Base-by-base conservation (phyloP, 2,888 invertebrate genomes). In the Elegia similella region DNA sequence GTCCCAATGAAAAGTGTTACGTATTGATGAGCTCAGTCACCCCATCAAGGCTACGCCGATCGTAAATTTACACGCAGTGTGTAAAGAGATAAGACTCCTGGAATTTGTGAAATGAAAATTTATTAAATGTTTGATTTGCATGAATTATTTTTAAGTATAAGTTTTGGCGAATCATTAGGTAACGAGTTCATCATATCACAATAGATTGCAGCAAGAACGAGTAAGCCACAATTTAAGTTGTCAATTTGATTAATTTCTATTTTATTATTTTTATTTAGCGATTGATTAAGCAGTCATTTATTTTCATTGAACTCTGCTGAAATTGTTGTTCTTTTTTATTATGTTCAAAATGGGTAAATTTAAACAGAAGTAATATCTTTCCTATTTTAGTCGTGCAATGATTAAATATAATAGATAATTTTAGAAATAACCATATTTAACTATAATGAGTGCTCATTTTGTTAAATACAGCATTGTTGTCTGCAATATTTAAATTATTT, bases 61-160 rank as follows among this genome's bases (percentile, higher is more conserved):
- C 2, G 23, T 23, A 23, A 23, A 23, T n/a, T n/a, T n/a, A 23
- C 5, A 23, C 23, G 23, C 5, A 5, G 23, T 23, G 5, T 23
- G 5, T 23, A 23, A 23, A 23, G 5, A 23, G 2, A 2, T 3
- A 23, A 23, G 2, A 23, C 23, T 23, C 23, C 10, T 34, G 2
- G 2, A 38, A 38, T 38, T 12, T 38, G 12, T 34, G 34, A 8
- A 34, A 34, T 34, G 34, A 34, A 34, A 34, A 34, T 34, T 34
- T 34, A 38, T 12, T 6, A 42, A 23, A 30, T 56, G 16, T 15
- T 48, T 17, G 48, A 30, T 42, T 55, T 55, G 46, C n/a, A 8
- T 12, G 5, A 38, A 38, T 38, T 38, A 38, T 38, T 38, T 38
- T 5, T 38, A 38, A 38, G 38, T 38, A 38, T 38, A 38, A 12